phyloP scores from a whole-genome alignment of 2,888 invertebrate genomes.

The Rhorus exstirpatorius region DNA sequence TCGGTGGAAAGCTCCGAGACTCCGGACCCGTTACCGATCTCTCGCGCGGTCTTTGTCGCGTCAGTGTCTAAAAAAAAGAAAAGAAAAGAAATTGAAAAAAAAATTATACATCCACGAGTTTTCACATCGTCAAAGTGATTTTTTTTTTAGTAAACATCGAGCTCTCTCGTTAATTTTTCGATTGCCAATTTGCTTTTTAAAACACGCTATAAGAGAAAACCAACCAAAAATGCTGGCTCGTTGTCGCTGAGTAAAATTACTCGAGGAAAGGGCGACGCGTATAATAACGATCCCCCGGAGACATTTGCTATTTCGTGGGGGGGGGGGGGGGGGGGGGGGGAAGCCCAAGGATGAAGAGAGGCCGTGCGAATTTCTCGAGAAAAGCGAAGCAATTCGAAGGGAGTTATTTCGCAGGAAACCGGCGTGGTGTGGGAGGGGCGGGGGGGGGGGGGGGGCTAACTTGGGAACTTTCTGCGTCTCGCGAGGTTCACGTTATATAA shows the following conservation, averaged over 20 bases:
- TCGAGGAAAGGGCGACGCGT: background rate
- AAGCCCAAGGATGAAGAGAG: background rate
- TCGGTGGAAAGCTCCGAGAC: slow-evolving; percentile 91
- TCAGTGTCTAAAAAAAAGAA: slow-evolving; percentile 87
- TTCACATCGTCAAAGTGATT: too few species aligned
- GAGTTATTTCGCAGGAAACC: slow-evolving; percentile 51
- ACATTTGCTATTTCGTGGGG: background rate
- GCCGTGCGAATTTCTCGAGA: slow-evolving; percentile 12
- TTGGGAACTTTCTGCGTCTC: slow-evolving; percentile 17
- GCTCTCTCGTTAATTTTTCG: too few species aligned
- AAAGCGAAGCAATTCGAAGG: slow-evolving; percentile 43
- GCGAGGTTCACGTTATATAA: background rate
- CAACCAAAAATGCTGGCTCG: background rate
- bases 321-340: background rate
- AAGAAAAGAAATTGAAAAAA: background rate
- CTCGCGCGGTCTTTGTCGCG: slow-evolving; percentile 88
- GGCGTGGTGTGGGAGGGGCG: background rate
- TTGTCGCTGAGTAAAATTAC: background rate
- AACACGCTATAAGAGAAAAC: too few species aligned
- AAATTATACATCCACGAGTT: too few species aligned
- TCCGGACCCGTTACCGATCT: slow-evolving; percentile 89
- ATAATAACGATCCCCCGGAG: background rate
- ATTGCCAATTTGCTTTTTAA: too few species aligned
- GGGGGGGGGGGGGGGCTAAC: background rate
- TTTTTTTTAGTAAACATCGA: too few species aligned